Conservation (phyloP, 2,113 vertebrate genomes). For the Oryzias woworae region DNA sequence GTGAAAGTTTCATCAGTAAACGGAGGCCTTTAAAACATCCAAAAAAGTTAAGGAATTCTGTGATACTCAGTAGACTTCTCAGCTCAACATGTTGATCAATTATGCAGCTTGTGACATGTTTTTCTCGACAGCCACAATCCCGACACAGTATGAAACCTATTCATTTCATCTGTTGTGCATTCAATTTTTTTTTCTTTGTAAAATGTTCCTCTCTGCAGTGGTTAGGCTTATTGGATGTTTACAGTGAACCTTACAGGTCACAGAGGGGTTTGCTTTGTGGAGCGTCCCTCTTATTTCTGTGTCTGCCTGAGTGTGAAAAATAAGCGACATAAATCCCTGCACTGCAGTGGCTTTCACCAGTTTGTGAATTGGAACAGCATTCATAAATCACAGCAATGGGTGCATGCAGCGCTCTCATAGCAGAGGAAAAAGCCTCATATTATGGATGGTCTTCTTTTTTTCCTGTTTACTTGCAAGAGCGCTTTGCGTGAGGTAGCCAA, state of each 20-base stretch:
- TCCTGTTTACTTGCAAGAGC: conserved; percentile 46
- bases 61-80: conserved; percentile 17
- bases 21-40: conserved; percentile 39
- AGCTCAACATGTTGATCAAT: conserved; percentile 17
- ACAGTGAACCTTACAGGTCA: conserved; percentile 37
- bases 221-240: conserved; percentile 40
- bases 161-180: conserved; percentile 15
- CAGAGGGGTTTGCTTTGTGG: conserved; percentile 19
- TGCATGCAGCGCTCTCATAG: conserved; percentile 24
- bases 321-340: conserved; percentile 44
- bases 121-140: conserved; percentile 19
- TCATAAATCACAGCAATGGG: conserved; percentile 34
- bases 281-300: conserved; percentile 22
- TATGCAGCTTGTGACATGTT: conserved; percentile 11
- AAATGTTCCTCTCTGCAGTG: conserved; percentile 12
- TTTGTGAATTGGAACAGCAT: conserved; percentile 56
- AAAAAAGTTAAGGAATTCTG: conserved; percentile 35
- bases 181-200: conserved; percentile 30
- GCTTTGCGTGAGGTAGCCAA: conserved; percentile 61
- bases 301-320: conserved; percentile 35
- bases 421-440: conserved; percentile 51
- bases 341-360: conserved; percentile 53
- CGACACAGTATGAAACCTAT: conserved; percentile 16
- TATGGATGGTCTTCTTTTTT: conserved; percentile 54
- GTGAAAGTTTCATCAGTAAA: conserved; percentile 61